phyloP scores from a whole-genome alignment of 2,888 invertebrate species.

The Acronicta psi region DNA sequence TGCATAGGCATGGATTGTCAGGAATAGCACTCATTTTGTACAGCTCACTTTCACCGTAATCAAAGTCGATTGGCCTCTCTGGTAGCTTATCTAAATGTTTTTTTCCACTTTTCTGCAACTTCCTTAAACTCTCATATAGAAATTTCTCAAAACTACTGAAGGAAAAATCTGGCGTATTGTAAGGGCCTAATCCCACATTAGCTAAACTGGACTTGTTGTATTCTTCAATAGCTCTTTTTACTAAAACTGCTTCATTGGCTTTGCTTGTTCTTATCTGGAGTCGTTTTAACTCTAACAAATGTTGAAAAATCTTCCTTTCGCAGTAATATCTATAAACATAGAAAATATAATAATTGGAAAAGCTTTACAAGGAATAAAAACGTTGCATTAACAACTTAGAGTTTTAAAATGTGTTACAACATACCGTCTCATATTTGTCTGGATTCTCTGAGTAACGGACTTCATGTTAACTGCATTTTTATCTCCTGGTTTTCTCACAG shows the following conservation, averaged over 20 bases:
- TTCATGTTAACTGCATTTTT: conserved; percentile 93
- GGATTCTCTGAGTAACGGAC: conserved; percentile 95
- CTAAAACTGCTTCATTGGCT: conserved; percentile 95
- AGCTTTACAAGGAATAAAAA: too few species aligned
- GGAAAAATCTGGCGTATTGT: conserved; percentile 91
- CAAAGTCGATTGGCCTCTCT: conserved; percentile 86
- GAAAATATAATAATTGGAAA: too few species aligned
- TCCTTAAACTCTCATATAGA: conserved; percentile 95
- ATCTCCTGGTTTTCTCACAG: conserved; percentile 91
- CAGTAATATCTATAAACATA: conserved; percentile 92
- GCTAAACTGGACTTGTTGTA: conserved; percentile 93
- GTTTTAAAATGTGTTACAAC: conserved; percentile 40
- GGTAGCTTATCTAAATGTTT: conserved; percentile 90
- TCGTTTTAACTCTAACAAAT: conserved; percentile 96
- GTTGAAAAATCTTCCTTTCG: conserved; percentile 97
- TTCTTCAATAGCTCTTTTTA: conserved; percentile 95
- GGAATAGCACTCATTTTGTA: conserved; percentile 90
- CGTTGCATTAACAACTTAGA: too few species aligned
- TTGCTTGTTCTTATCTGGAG: conserved; percentile 97
- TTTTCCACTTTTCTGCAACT: conserved; percentile 92
- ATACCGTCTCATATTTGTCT: conserved; percentile 95
- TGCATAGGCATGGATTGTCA: conserved; percentile 94
- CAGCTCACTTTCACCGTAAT: conserved; percentile 86
- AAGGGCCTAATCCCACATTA: conserved; percentile 90
- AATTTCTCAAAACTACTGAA: conserved; percentile 96